A percentile compares a stretch with the other conserved stretches of the same genome.
phyloP scores from a whole-genome alignment of 2,797 vertebrate genomes.

The Micropoecilia bifurca region DNA sequence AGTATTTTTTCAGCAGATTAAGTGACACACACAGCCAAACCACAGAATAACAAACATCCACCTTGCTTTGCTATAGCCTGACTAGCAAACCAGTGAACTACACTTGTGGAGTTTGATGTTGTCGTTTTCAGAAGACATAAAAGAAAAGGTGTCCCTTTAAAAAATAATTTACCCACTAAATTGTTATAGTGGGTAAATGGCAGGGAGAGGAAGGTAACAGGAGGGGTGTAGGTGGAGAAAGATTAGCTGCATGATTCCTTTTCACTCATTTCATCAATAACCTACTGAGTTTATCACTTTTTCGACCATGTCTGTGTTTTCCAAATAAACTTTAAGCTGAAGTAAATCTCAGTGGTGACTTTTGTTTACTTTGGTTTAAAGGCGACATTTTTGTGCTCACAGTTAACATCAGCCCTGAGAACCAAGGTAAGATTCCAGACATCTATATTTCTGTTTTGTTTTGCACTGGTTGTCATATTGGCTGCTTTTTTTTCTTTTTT shows the following conservation, averaged over 20 bases:
- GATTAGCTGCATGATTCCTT: constrained; percentile 37
- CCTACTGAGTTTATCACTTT: constrained; percentile 15
- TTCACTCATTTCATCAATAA: constrained; percentile 38
- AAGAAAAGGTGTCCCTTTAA: not conserved
- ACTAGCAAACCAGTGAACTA: not conserved
- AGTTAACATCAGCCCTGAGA: constrained; percentile 39
- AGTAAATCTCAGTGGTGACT: constrained; percentile 24
- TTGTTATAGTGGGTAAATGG: constrained; percentile 45
- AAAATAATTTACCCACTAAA: not conserved
- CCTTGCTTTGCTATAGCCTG: not conserved
- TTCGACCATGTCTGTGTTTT: constrained; percentile 17
- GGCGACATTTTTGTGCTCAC: constrained; percentile 26
- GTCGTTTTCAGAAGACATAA: not conserved
- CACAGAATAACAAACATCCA: not conserved
- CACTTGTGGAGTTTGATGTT: not conserved
- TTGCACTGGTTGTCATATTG: constrained; percentile 29
- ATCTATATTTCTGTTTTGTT: constrained; percentile 42
- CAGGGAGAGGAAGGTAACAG: constrained; percentile 49
- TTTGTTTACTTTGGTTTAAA: constrained; percentile 22
- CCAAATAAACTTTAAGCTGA: constrained; percentile 27
- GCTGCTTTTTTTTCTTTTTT: not conserved
- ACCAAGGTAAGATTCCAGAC: constrained; percentile 60
- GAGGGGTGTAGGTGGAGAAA: constrained; percentile 39
- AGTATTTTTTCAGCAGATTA: not conserved
- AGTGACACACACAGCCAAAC: not conserved